Evolutionary conservation across 1,140 invertebrate species (phyloP).

Genomic region (Drosophila ercepeae): DNA sequence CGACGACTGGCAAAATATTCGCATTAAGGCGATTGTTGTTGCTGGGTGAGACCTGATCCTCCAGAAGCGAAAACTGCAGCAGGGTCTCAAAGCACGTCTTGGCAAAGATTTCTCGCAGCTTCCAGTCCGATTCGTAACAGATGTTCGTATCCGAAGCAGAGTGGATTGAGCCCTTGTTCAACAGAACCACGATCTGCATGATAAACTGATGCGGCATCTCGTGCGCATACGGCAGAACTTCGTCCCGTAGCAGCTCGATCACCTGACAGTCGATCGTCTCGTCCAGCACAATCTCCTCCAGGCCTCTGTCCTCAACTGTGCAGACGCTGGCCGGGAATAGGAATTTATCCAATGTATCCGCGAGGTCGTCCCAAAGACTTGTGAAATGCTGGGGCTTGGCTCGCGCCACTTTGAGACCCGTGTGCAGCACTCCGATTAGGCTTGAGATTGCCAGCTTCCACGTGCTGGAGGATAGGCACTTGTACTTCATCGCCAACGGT

Average conservation of each 20-base stretch:
- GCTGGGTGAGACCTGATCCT: constrained; percentile 84
- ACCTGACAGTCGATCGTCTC: constrained; percentile 94
- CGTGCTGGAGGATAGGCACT: constrained; percentile 91
- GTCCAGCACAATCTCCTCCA: constrained; percentile 93
- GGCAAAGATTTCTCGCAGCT: constrained; percentile 96
- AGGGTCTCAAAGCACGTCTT: constrained; percentile 98
- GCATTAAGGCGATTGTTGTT: constrained; percentile 82
- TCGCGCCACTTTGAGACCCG: constrained; percentile 94
- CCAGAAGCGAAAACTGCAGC: constrained; percentile 94
- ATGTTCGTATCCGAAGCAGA: constrained; percentile 89
- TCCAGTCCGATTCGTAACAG: constrained; percentile 93
- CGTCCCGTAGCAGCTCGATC: constrained; percentile 92
- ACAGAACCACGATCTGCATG: constrained; percentile 92
- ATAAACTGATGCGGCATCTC: constrained; percentile 94
- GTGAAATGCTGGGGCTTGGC: constrained; percentile 89
- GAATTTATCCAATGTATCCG: constrained; percentile 94
- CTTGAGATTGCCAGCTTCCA: constrained; percentile 94
- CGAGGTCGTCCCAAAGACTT: constrained; percentile 93
- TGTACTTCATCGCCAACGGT: constrained; percentile 93
- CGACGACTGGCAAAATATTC: constrained; percentile 45
- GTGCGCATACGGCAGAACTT: constrained; percentile 92
- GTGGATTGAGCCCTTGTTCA: constrained; percentile 97
- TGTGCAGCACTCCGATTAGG: constrained; percentile 91
- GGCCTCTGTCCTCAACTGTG: constrained; percentile 87
- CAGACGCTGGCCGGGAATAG: constrained; percentile 89